Evolutionary conservation across 2,113 vertebrate genomes (phyloP).

Genomic region (Hemibates koningsi): DNA sequence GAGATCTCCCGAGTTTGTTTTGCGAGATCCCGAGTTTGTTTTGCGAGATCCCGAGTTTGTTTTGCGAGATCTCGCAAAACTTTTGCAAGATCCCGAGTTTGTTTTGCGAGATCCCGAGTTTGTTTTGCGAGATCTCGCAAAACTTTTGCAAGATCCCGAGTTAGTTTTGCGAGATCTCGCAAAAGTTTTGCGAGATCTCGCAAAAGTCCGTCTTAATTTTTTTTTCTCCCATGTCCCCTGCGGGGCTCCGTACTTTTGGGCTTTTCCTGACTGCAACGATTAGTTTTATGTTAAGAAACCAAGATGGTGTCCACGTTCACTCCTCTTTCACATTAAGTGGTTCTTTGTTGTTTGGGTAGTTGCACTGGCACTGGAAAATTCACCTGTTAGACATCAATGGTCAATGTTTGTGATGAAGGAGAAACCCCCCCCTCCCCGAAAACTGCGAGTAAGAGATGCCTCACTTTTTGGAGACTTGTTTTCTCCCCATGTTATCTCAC

Average conservation of each 20-base stretch:
- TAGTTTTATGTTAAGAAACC: not conserved
- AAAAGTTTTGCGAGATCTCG: too few relatives aligned
- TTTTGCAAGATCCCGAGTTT: too few relatives aligned
- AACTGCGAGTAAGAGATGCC: not conserved
- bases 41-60: too few relatives aligned
- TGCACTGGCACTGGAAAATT: not conserved
- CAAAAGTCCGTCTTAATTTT: too few relatives aligned
- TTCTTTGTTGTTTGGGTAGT: not conserved
- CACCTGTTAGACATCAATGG: not conserved
- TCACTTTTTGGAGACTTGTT: not conserved
- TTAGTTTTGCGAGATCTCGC: too few relatives aligned
- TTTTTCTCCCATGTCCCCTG: too few relatives aligned
- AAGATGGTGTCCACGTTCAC: not conserved
- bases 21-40: too few relatives aligned
- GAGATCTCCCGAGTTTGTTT: too few relatives aligned
- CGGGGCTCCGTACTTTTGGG: not conserved
- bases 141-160: too few relatives aligned
- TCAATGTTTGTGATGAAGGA: not conserved
- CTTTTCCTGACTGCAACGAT: not conserved
- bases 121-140: too few relatives aligned
- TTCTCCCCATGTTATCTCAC: not conserved
- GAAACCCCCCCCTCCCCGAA: rapidly evolving
- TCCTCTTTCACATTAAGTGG: not conserved
- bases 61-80: too few relatives aligned
- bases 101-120: too few relatives aligned